Percentiles rank a stretch among this genome's conserved stretches.
These are phyloP conservation scores for Tachyglossus aculeatus DNA, from an alignment of 2,797 vertebrate genomes.

Conservation along the genomic window DNA sequence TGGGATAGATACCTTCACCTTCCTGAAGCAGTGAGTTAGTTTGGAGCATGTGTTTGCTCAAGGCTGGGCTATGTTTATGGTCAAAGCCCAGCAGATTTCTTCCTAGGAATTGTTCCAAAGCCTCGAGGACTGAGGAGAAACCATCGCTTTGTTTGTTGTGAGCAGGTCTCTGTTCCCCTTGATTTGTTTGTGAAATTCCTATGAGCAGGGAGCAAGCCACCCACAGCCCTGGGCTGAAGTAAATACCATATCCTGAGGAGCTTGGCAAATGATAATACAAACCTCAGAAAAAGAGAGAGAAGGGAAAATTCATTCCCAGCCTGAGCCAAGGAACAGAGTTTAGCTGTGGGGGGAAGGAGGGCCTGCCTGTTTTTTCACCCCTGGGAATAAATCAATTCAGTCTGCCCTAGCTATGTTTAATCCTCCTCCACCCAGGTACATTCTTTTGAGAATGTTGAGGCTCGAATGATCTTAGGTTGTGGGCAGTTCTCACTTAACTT, in stretches of 20 bases:
- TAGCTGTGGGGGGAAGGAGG: background rate
- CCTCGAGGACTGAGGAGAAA: conserved; percentile 1
- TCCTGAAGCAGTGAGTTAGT: no score
- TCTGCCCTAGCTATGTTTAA: background rate
- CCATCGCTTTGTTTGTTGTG: background rate
- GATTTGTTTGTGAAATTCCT: conserved; percentile 10
- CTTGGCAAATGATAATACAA: background rate
- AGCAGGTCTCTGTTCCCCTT: background rate
- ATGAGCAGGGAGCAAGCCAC: background rate
- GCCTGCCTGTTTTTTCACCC: no score
- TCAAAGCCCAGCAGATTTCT: background rate
- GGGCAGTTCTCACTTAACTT: background rate
- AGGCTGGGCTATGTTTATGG: background rate
- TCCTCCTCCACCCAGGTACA: background rate
- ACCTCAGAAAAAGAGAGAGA: background rate
- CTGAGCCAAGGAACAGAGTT: background rate
- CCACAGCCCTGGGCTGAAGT: background rate
- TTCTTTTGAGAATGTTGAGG: background rate
- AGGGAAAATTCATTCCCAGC: background rate
- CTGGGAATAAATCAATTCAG: no score
- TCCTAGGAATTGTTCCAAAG: conserved; percentile 15
- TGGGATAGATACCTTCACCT: no score
- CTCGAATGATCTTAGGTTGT: background rate
- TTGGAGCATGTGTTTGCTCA: background rate
- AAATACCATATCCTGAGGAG: background rate